Conservation (phyloP, 1,140 invertebrate genomes). For the Probaryconus sp. region DNA sequence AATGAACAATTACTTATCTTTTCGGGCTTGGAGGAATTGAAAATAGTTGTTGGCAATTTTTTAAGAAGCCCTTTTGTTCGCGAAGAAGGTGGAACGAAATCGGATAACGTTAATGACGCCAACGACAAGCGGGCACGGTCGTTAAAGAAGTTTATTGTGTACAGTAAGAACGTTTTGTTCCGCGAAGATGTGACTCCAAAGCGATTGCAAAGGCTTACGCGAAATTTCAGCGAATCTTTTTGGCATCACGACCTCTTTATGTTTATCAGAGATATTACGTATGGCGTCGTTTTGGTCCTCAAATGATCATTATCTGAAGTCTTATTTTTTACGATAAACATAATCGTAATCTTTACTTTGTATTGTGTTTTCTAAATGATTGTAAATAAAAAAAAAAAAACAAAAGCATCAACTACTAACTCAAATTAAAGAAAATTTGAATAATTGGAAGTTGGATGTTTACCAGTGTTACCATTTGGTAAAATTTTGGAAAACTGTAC, state of each 20-base stretch:
- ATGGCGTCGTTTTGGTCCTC: not conserved
- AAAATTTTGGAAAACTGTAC: too few species aligned
- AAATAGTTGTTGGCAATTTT: slow-evolving; percentile 45
- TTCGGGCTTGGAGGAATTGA: slow-evolving; percentile 31
- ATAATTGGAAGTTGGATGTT: too few species aligned
- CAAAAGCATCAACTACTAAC: too few species aligned
- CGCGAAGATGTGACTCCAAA: slow-evolving; percentile 54
- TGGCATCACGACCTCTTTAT: slow-evolving; percentile 25
- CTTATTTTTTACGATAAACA: too few species aligned
- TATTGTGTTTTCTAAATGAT: too few species aligned
- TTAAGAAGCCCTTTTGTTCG: slow-evolving; percentile 15
- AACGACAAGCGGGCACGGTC: slow-evolving; percentile 49
- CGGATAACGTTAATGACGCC: slow-evolving; percentile 60
- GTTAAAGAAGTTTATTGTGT: slow-evolving; percentile 61
- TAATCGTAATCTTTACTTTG: too few species aligned
- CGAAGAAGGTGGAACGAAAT: slow-evolving; percentile 45
- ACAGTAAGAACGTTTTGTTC: slow-evolving; percentile 58
- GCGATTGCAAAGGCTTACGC: slow-evolving; percentile 52
- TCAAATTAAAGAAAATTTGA: too few species aligned
- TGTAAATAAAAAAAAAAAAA: too few species aligned
- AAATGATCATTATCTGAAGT: slow-evolving; percentile 25
- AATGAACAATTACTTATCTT: slow-evolving; percentile 14
- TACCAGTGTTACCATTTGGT: too few species aligned
- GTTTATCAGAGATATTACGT: slow-evolving; percentile 20
- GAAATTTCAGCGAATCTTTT: slow-evolving; percentile 47